Conservation (phyloP, 2,888 invertebrate genomes). For the Hipparchia semele region DNA sequence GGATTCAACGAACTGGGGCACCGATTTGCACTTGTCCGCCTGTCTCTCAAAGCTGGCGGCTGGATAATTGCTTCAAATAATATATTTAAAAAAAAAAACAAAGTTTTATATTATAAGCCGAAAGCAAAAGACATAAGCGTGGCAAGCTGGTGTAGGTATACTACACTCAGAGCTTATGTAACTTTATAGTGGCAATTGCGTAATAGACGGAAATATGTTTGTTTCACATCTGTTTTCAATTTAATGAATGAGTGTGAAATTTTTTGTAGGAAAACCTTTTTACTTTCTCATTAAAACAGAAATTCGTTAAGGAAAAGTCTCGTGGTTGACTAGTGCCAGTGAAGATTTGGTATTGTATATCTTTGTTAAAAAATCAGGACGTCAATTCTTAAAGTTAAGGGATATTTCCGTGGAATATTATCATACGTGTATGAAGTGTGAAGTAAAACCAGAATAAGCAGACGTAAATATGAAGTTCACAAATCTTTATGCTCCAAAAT, state of each 20-base stretch:
- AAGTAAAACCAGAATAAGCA: not conserved
- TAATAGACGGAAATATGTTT: constrained; percentile 21
- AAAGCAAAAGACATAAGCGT: no score
- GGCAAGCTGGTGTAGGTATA: not conserved
- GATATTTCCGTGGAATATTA: not conserved
- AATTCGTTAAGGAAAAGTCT: not conserved
- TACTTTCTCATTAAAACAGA: not conserved
- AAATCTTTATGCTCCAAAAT: not conserved
- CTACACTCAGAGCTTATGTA: constrained; percentile 31
- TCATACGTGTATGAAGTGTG: no score
- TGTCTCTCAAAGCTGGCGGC: no score
- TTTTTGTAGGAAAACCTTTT: not conserved
- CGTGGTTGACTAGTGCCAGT: no score
- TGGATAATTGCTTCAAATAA: no score
- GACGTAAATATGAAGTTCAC: not conserved
- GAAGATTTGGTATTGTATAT: no score
- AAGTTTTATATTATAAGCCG: no score
- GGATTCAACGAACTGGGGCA: no score
- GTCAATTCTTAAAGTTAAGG: not conserved
- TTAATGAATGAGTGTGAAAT: constrained; percentile 2
- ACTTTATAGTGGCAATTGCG: constrained; percentile 25
- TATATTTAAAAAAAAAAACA: no score
- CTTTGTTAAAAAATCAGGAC: no score
- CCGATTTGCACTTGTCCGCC: no score
- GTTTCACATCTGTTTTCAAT: constrained; percentile 4